Base-by-base conservation (phyloP, 2,113 vertebrate species). In the Thomomys bottae region DNA sequence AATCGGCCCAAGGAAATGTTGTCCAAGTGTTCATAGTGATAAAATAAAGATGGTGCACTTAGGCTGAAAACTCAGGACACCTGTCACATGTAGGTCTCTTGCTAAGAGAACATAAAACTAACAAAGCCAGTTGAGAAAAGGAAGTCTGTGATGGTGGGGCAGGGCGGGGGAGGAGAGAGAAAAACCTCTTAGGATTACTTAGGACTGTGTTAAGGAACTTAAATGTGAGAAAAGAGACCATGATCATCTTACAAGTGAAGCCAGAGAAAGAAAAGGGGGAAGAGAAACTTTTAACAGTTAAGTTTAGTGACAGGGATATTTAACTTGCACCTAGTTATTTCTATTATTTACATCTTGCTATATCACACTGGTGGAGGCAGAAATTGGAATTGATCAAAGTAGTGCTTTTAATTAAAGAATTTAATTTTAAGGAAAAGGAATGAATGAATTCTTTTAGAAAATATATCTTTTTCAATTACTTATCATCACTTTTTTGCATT, bases 341-440 rank as follows among this genome's bases (percentile, higher is more conserved):
- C 92, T 77, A 10, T 80, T 61, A 84, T 64, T 84, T 67, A 80
- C 63, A 77, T 34, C 34, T 92, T 38, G 32, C 23, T 66, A 0
- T 77, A n/a, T 45, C 54, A 59, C 49, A 40, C 59, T 49, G 11
- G 23, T 81, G 88, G 76, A 71, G 73, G 38, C 34, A 90, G 80
- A 86, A 92, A 92, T 79, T 87, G 64, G 88, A 92, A 93, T 40
- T 81, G 77, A 90, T 84, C 28, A 40, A 75, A 78, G 66, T 8
- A 1, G 42, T 71, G 15, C 20, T 94, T 93, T 95, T 93, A 92
- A 93, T 95, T 86, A 90, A 95, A 66, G 64, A 86, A 54, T 89
- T 93, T 83, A 88, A 92, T 93, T 82, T 94, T 92, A 89, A 94
- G 68, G 42, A 84, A 95, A 93, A 90, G 40, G 18, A 90, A 88